Evolutionary conservation across 2,113 vertebrate genomes (phyloP), one percentile per base, ranked within the genome.

Genomic region (Lepidothrix coronata): DNA sequence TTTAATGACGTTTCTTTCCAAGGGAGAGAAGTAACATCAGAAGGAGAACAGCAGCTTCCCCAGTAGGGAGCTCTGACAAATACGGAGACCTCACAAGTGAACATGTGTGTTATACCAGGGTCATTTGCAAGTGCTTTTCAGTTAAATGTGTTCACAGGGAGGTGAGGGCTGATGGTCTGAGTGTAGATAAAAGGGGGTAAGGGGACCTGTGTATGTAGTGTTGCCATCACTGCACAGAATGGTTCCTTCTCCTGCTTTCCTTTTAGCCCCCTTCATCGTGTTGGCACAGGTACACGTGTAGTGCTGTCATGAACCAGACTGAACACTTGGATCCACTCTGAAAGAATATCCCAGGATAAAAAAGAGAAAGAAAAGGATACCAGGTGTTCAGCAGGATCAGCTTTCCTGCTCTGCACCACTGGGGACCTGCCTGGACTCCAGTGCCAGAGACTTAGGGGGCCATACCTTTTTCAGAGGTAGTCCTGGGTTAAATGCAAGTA

Each of bases 371-470:
- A 49, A 68, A 71, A 75, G 3, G 13, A 9, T n/a, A 6, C 5
- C 44, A 51, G 20, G 22, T 63, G 71, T 49, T 37, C 75, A 82
- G 20, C 23, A 72, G 57, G 20, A 72, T 51, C 89, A 67, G 2
- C 48, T 68, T 85, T 59, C 20, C 52, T 63, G 57, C 52, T 59
- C 30, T 67, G 31, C n/a, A 41, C 51, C 54, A 20, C 57, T 18
- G 57, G 51, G 24, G 8, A 41, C 19, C 24, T 63, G 28, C 22
- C 31, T 52, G 58, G 54, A 33, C 44, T 61, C 44, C 41, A 39
- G 43, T 1, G 4, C 5, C 48, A 48, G 48, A 44, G 14, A 37
- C 9, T 0, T 43, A 25, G 17, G 1, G 8, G 14, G 3, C 20
- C 51, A 8, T 22, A 17, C 2, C 49, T 41, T 85, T 74, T 54